Evolutionary conservation across 64 coral and sea anemone genomes (phyloP), one percentile per base, ranked within the genome.

Genomic region (Pachyseris speciosa): DNA sequence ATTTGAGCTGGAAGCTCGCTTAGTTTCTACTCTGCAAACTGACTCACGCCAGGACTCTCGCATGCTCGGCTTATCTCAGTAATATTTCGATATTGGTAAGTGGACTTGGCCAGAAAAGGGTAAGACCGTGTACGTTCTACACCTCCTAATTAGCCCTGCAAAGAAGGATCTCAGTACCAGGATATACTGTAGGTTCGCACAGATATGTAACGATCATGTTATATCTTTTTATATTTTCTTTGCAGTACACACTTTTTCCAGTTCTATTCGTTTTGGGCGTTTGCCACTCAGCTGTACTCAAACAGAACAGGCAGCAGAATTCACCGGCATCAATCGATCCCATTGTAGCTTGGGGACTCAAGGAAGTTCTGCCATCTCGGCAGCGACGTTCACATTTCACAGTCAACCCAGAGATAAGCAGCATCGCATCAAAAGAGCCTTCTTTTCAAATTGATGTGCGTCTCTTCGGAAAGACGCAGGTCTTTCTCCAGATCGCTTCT

Each of bases 381-480:
- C 72, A 77, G 27, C 25, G 86, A 22, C 37, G 34, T 17, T 40
- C 77, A 25, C 2, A 9, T 5, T 16, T 89, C 26, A 49, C 25
- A 65, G 7, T 65, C 38, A 89, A 76, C 4, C 24, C 55, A 49
- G 1, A 38, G 16, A 60, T 76, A n/a, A 24, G 50, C 13, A 16
- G 0, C 0, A 44, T 60, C 8, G 53, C 45, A 17, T 61, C 72
- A 1, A 26, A 37, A 13, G 27, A 20, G 8, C 28, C 74, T 77
- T 76, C 71, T n/a, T 48, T 45, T 65, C 26, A 43, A 47, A 47
- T 64, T 22, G 31, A 4, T 26, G 51, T 63, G 13, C 77, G 77
- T 65, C 40, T 89, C n/a, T 77, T 77, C 33, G 60, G 86, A 2
- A 89, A 72, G 57, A 77, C 86, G 4, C 55, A 48, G 13, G 55